Conservation (phyloP, 2,888 invertebrate species). For the Nipponacmea schrenckii region DNA sequence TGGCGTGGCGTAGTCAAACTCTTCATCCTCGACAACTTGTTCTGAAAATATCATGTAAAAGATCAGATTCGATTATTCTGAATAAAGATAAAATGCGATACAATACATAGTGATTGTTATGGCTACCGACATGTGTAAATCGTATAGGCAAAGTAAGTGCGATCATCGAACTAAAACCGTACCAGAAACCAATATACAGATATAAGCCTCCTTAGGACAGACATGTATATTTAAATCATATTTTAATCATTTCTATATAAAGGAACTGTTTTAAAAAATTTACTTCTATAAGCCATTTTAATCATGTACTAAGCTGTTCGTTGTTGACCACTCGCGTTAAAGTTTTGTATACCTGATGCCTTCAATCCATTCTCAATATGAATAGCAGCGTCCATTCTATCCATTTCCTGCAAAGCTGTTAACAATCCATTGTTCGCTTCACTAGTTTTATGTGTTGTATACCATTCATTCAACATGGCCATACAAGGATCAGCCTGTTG, state of each 20-base stretch:
- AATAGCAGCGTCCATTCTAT: constrained; percentile 54
- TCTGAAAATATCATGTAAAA: neutral
- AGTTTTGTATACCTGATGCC: constrained; percentile 39
- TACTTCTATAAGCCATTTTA: too few relatives aligned
- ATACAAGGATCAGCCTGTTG: constrained; percentile 63
- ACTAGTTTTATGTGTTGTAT: constrained; percentile 60
- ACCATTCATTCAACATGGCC: constrained; percentile 64
- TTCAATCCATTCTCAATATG: constrained; percentile 63
- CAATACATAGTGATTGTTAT: too few relatives aligned
- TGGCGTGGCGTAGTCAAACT: constrained; percentile 35
- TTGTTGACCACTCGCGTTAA: too few relatives aligned
- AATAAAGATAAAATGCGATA: too few relatives aligned
- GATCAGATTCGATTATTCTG: neutral
- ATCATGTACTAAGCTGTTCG: too few relatives aligned
- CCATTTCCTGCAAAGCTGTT: constrained; percentile 60
- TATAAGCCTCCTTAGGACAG: neutral
- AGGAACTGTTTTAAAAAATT: too few relatives aligned
- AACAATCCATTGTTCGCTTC: constrained; percentile 57
- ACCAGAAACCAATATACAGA: neutral
- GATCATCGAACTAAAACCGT: neutral
- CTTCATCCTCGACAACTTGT: constrained; percentile 43
- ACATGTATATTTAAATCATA: too few relatives aligned
- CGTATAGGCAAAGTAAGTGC: too few relatives aligned
- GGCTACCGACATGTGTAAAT: too few relatives aligned
- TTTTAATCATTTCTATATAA: too few relatives aligned